A percentile compares a stretch with the other conserved stretches of the same genome.
These are phyloP conservation scores for Pristiophorus japonicus DNA, from an alignment of 2,113 vertebrate species.

Conservation along the genomic window DNA sequence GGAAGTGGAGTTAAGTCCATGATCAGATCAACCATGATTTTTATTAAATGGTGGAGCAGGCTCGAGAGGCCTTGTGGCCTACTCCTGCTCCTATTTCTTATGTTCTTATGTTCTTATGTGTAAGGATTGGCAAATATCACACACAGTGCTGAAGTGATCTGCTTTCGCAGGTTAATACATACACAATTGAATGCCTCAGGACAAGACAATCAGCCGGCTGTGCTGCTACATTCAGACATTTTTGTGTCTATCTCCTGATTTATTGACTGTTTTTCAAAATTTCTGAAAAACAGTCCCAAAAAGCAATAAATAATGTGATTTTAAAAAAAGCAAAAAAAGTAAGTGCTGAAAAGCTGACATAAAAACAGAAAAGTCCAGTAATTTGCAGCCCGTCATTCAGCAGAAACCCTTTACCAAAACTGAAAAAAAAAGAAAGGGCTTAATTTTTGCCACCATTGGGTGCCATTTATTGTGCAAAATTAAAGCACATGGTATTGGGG, in stretches of 20 bases:
- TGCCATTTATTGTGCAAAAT: too few relatives aligned
- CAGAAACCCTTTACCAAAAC: neutral
- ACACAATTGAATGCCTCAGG: neutral
- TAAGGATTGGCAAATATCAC: neutral
- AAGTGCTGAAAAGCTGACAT: neutral
- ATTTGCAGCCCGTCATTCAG: neutral
- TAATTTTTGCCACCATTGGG: too few relatives aligned
- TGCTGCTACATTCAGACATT: neutral
- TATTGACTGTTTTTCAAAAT: slow-evolving; percentile 7
- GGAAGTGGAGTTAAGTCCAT: too few relatives aligned
- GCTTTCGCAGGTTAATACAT: neutral
- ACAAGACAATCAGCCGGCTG: neutral
- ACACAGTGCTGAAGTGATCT: neutral
- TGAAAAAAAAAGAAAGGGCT: too few relatives aligned
- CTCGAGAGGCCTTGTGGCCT: too few relatives aligned
- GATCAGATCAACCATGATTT: too few relatives aligned
- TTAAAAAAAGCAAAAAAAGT: neutral
- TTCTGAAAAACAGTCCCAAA: neutral
- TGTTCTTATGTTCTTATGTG: too few relatives aligned
- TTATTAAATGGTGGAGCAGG: too few relatives aligned
- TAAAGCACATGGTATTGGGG: too few relatives aligned
- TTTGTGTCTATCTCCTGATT: neutral
- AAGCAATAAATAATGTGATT: neutral
- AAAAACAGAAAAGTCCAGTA: neutral
- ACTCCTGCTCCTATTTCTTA: too few relatives aligned